Percentiles rank a stretch among this genome's conserved stretches.
These are phyloP conservation scores for Phataginus tricuspis DNA, from an alignment of 2,797 vertebrate genomes.

Conservation along the genomic window DNA sequence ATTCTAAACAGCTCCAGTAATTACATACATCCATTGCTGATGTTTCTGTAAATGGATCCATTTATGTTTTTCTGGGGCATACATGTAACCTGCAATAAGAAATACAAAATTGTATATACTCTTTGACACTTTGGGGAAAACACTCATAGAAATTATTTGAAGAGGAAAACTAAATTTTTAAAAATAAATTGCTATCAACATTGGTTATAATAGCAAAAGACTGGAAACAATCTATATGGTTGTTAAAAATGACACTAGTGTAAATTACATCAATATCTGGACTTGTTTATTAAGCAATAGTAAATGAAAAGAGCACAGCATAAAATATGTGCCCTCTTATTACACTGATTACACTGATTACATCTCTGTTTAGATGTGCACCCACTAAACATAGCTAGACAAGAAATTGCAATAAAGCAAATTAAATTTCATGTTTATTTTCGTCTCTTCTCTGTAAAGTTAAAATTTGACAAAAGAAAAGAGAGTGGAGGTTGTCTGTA, in stretches of 20 bases:
- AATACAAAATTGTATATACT: constrained; percentile 4
- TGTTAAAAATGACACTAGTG: neutral
- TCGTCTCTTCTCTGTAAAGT: neutral
- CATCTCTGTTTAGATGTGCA: neutral
- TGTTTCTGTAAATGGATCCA: constrained; percentile 11
- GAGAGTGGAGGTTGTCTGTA: neutral
- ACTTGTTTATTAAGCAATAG: neutral
- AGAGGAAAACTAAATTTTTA: neutral
- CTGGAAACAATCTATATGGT: neutral
- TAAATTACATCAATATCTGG: neutral
- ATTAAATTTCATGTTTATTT: constrained; percentile 8
- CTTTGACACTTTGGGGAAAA: neutral
- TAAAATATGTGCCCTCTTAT: neutral
- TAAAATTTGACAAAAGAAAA: neutral
- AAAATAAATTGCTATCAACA: constrained; percentile 12
- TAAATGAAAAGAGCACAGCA: constrained; percentile 15
- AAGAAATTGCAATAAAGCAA: neutral
- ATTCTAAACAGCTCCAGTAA: constrained; percentile 7
- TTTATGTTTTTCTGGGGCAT: constrained; percentile 21
- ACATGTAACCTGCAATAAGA: neutral
- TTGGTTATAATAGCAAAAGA: neutral
- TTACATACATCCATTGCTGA: neutral
- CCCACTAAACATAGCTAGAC: neutral
- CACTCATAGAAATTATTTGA: constrained; percentile 1
- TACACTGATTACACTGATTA: neutral